Evolutionary conservation across 2,888 invertebrate genomes (phyloP), one percentile per base, ranked within the genome.

Genomic region (Tipula vernalis): DNA sequence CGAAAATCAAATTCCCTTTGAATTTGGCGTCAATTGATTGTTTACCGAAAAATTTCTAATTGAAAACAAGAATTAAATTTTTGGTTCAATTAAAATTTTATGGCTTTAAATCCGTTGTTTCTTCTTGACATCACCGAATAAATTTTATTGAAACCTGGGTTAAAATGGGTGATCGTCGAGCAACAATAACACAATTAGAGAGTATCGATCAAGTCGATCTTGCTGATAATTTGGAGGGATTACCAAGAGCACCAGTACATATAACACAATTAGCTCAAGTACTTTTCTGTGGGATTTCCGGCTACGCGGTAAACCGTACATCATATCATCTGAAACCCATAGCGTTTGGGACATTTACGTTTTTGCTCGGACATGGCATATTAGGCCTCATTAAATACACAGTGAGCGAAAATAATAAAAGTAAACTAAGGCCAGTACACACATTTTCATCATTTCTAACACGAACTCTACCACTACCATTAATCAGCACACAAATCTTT

Each of bases 351-450:
- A 84, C 88, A 18, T 89, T 89, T 86, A 86, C 87, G 10, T 89
- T 88, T 86, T 15, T 89, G 0, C 39, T 88, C n/a, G 88, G 88
- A 0, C 89, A 89, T 86, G 88, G 89, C 13, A 15, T 88, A 10
- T 42, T 89, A 10, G 89, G 89, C 15, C 87, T 88, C 5, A 8
- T 88, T 5, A 87, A 88, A 10, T 87, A 87, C 36, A 88, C 88
- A 6, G 88, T 88, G 36, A 87, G 44, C 2, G 10, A 87, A 10
- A 6, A 36, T 5, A 42, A 5, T 13, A 71, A 71, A 71, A 15
- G 86, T n/a, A n/a, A 18, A 12, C 3, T 71, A 8, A 28, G 71
- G 10, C 28, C 28, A 28, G 6, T 13, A 0, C 10, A 28, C 12
- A 28, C 1, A 28, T 71, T 28, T 28, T 36, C 86, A 12, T 2